Evolutionary conservation across 2,797 vertebrate species (phyloP).

Genomic region (Choloepus didactylus): DNA sequence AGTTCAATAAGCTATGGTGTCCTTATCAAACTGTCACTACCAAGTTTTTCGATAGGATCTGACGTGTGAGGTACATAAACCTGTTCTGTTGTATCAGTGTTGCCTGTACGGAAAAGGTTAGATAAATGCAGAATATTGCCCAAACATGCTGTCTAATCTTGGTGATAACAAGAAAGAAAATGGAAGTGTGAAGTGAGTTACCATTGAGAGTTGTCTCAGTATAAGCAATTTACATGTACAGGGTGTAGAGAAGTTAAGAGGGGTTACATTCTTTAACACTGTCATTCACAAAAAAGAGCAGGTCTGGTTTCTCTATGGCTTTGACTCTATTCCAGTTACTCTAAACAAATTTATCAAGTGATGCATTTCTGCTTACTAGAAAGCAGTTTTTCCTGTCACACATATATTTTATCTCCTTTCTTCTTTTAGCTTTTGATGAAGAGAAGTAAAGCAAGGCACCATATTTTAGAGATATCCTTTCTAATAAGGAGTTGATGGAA

Average conservation of each 20-base stretch:
- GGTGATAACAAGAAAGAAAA: constrained; percentile 87
- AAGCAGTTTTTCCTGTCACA: constrained; percentile 63
- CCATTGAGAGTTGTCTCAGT: constrained; percentile 85
- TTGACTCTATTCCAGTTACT: constrained; percentile 76
- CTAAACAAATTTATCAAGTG: constrained; percentile 61
- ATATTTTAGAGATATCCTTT: constrained; percentile 64
- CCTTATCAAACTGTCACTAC: constrained; percentile 87
- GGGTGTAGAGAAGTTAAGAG: constrained; percentile 88
- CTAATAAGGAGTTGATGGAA: constrained; percentile 16
- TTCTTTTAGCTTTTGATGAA: constrained; percentile 70
- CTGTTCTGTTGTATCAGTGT: constrained; percentile 83
- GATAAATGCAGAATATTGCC: constrained; percentile 86
- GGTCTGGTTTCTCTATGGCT: constrained; percentile 74
- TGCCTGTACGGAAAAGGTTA: constrained; percentile 85
- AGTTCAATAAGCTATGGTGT: constrained; percentile 82
- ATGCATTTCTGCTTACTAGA: constrained; percentile 67
- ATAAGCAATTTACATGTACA: constrained; percentile 81
- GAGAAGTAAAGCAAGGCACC: constrained; percentile 24
- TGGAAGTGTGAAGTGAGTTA: constrained; percentile 89
- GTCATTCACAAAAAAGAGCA: constrained; percentile 80
- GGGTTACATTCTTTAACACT: constrained; percentile 84
- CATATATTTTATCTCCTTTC: constrained; percentile 9
- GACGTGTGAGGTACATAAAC: constrained; percentile 91
- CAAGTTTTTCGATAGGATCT: constrained; percentile 87
- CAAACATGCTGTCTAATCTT: constrained; percentile 86